Conservation (phyloP, 2,888 invertebrate species). For the Epistrophe eligans region DNA sequence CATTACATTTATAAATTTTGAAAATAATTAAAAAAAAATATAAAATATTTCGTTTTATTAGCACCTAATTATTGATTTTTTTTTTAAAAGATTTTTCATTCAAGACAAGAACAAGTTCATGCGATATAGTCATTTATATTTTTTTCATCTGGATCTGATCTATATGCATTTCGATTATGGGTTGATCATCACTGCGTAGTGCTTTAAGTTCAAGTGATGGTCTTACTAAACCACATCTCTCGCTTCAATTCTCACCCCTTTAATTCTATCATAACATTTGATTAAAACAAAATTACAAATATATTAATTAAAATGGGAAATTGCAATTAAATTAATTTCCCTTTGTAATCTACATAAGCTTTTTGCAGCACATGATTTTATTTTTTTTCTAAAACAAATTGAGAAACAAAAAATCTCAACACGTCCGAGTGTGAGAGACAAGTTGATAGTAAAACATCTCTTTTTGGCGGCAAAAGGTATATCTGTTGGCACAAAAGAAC, state of each 20-base stretch:
- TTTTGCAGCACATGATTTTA: constrained; percentile 19
- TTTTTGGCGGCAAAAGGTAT: not conserved
- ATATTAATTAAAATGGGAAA: constrained; percentile 63
- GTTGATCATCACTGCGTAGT: no score
- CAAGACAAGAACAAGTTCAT: no score
- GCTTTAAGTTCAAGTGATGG: no score
- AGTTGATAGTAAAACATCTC: constrained; percentile 4
- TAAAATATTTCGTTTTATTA: no score
- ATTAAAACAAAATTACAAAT: constrained; percentile 7
- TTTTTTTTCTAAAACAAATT: not conserved
- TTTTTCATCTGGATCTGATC: no score
- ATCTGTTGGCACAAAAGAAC: constrained; percentile 3
- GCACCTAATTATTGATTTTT: no score
- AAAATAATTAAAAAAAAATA: no score
- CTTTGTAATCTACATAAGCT: constrained; percentile 59
- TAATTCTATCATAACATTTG: not conserved
- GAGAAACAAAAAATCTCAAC: not conserved
- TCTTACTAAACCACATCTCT: not conserved
- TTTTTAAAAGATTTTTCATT: no score
- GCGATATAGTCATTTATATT: no score
- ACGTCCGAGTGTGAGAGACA: constrained; percentile 36
- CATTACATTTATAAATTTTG: no score
- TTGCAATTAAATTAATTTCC: constrained; percentile 65
- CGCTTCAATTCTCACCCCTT: not conserved
- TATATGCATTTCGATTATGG: no score